Base-by-base conservation (phyloP, 2,797 vertebrate genomes). In the Tokudaia muenninki region DNA sequence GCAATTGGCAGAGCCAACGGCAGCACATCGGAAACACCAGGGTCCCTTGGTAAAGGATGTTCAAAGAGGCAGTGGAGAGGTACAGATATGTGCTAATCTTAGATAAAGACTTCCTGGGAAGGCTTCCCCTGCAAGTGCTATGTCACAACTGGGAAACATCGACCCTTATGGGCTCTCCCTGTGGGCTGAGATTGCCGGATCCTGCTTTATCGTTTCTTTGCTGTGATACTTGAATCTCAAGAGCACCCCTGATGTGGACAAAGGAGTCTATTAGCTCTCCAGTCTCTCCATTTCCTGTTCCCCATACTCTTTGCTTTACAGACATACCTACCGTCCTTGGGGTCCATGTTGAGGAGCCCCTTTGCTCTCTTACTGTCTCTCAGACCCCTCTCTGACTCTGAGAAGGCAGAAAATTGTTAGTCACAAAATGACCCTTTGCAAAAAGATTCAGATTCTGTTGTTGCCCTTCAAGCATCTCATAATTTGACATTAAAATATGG, bases 311-410 rank as follows among this genome's bases (percentile, higher is more conserved):
- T 94, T 87, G 31, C 77, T 94, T 86, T 96, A 6, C 3, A 95
- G 92, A 95, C 95, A 95, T 87, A 94, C 78, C 87, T 50, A 24
- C 1, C 7, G 91, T 94, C 95, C 22, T 37, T 55, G 9, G 67
- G 5, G 50, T 37, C 14, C 50, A 55, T 93, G 47, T 63, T 91
- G 3, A 94, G 84, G 47, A 96, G 87, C 84, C 93, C 80, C 94
- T 96, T 96, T 95, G 92, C 93, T 96, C 84, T 82, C 94, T 97
- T 97, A 97, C 83, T 72, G 96, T 90, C 90, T 91, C 55, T 95
- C 90, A 89, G 47, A 97, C 92, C 94, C 86, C 90, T 95, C 97
- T 92, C 41, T 57, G 44, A n/a, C 74, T 31, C 91, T 6, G 94
- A 94, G 91, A 91, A 96, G 97, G 95, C 37, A 26, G 44, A 11